These are phyloP conservation scores for Whitmania pigra DNA, from an alignment of 1,140 invertebrate species.

Conservation along the genomic window DNA sequence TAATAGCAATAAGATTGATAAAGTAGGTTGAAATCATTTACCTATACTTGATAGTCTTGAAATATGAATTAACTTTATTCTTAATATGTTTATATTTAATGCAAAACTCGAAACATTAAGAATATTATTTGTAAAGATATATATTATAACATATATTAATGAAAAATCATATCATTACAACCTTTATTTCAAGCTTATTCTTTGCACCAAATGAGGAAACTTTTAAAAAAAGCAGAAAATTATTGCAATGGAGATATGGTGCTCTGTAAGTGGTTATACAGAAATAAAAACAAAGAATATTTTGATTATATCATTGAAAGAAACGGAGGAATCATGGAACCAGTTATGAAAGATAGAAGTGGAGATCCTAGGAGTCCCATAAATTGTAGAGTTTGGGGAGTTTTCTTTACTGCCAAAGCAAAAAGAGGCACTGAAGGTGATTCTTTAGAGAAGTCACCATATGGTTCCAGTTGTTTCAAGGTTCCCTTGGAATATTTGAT, in stretches of 20 bases:
- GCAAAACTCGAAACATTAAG: too few relatives aligned
- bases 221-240: background rate
- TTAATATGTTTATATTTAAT: too few relatives aligned
- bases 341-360: slow-evolving; percentile 11
- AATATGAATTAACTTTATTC: too few relatives aligned
- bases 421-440: background rate
- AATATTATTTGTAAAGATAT: too few relatives aligned
- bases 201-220: slow-evolving; percentile 1
- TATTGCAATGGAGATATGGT: background rate
- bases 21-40: too few relatives aligned
- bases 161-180: too few relatives aligned
- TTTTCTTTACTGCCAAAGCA: slow-evolving; percentile 13
- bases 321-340: background rate
- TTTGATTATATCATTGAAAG: background rate
- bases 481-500: slow-evolving; percentile 14
- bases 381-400: slow-evolving; percentile 10
- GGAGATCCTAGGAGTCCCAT: slow-evolving; percentile 14
- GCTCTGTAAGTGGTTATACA: slow-evolving; percentile 1
- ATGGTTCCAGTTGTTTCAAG: slow-evolving; percentile 9
- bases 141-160: too few relatives aligned
- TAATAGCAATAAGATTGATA: too few relatives aligned
- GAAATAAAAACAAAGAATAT: slow-evolving; percentile 9
- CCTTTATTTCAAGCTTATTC: background rate
- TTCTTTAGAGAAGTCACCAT: slow-evolving; percentile 11
- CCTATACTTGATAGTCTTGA: too few relatives aligned